Evolutionary conservation across 1,140 invertebrate species (phyloP).

Genomic region (Armadillidium nasatum): DNA sequence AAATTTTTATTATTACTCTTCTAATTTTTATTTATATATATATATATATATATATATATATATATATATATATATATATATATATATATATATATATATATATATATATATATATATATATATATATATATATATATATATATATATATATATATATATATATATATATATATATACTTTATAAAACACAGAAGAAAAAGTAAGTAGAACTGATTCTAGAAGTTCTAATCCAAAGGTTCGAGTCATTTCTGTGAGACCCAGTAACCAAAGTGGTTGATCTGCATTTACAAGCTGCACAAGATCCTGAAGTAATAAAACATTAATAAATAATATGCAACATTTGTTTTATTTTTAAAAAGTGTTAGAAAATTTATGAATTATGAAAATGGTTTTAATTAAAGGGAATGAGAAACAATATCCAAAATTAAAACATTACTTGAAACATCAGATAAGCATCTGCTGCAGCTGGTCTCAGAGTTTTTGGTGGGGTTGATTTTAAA

Average conservation of each 20-base stretch:
- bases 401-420: too few relatives aligned
- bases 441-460: conserved; percentile 92
- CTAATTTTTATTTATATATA: too few relatives aligned
- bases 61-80: conserved; percentile 18
- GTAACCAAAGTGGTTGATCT: conserved; percentile 89
- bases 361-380: conserved; percentile 11
- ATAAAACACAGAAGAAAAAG: conserved; percentile 87
- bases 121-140: background rate
- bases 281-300: conserved; percentile 93
- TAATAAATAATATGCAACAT: too few relatives aligned
- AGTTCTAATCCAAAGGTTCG: conserved; percentile 93
- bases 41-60: too few relatives aligned
- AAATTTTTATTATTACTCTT: too few relatives aligned
- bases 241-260: conserved; percentile 48
- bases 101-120: conserved; percentile 2
- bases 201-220: conserved; percentile 84
- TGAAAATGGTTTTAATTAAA: conserved; percentile 31
- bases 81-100: conserved; percentile 21
- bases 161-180: conserved; percentile 65
- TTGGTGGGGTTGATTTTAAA: conserved; percentile 68
- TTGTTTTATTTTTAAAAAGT: background rate
- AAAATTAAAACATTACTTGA: too few relatives aligned
- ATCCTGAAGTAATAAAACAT: conserved; percentile 62
- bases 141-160: conserved; percentile 5
- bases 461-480: conserved; percentile 73